A percentile compares a stretch with the other conserved stretches of the same genome.
These are phyloP conservation scores for Drosophila hamatofila DNA, from an alignment of 2,888 invertebrate species.

Conservation along the genomic window DNA sequence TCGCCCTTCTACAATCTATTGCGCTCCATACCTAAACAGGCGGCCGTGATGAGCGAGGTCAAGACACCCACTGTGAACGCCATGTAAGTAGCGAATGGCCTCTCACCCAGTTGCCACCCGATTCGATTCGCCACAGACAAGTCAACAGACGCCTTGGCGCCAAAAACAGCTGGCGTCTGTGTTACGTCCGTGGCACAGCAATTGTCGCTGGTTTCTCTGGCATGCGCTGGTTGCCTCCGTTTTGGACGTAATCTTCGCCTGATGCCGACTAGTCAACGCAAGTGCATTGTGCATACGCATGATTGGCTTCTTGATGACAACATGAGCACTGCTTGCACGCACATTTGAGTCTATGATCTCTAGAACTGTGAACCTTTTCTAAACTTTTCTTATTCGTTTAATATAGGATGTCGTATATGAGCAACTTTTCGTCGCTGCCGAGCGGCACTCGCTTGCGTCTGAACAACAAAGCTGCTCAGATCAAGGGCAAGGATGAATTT, in stretches of 20 bases:
- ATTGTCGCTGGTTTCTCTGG: constrained; percentile 45
- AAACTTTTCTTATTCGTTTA: not conserved
- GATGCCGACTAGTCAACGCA: constrained; percentile 41
- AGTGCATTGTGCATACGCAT: constrained; percentile 43
- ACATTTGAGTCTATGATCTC: constrained; percentile 15
- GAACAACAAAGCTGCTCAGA: constrained; percentile 84
- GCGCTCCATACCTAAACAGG: constrained; percentile 90
- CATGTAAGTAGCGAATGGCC: constrained; percentile 87
- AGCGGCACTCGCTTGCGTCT: constrained; percentile 86
- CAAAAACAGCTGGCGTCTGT: constrained; percentile 69
- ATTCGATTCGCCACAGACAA: constrained; percentile 66
- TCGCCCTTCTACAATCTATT: constrained; percentile 97
- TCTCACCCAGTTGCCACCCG: constrained; percentile 27
- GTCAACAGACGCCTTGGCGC: constrained; percentile 82
- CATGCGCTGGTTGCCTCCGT: constrained; percentile 69
- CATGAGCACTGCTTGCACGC: constrained; percentile 34
- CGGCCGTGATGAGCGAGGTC: constrained; percentile 86
- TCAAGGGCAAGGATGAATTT: constrained; percentile 84
- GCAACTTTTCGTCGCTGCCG: constrained; percentile 91
- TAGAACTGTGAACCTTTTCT: no score
- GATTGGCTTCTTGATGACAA: constrained; percentile 9
- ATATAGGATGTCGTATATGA: constrained; percentile 87
- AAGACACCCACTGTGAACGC: constrained; percentile 95
- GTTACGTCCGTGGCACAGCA: constrained; percentile 83
- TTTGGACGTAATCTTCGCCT: constrained; percentile 67